A percentile compares a stretch with the other conserved stretches of the same genome.
These are phyloP conservation scores for Pandion haliaetus DNA, from an alignment of 2,113 vertebrate genomes.

Conservation along the genomic window DNA sequence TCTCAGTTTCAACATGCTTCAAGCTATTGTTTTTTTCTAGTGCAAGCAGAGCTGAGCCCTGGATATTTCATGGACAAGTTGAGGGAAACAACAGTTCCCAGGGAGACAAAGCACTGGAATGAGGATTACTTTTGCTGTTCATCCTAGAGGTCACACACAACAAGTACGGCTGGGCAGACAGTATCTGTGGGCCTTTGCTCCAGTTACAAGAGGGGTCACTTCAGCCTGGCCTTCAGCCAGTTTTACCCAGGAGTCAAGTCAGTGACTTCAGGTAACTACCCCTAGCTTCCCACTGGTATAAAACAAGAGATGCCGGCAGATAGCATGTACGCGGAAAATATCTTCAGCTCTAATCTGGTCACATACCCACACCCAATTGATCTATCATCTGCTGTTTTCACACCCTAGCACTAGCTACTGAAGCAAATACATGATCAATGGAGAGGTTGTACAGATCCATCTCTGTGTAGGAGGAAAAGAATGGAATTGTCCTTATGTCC, in stretches of 20 bases:
- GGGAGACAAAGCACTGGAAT: background rate
- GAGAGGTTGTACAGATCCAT: background rate
- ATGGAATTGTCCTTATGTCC: background rate
- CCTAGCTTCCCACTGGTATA: background rate
- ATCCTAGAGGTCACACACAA: background rate
- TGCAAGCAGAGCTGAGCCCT: background rate
- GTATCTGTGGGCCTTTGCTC: background rate
- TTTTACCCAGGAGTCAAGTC: background rate
- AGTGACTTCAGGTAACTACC: background rate
- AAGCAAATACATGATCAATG: background rate
- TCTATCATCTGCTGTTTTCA: background rate
- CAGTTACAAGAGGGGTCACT: background rate
- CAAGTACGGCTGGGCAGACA: background rate
- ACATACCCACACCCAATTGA: background rate
- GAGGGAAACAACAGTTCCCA: background rate
- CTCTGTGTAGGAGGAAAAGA: background rate
- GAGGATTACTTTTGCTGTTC: background rate
- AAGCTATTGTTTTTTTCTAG: background rate
- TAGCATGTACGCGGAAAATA: fast-evolving
- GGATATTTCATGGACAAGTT: background rate
- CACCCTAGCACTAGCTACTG: background rate
- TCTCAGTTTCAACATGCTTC: background rate
- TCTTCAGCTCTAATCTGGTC: background rate
- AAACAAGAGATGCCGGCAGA: background rate
- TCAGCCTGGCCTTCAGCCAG: background rate